These are phyloP conservation scores for Hypolimnas misippus DNA, from an alignment of 2,888 invertebrate genomes.

Conservation along the genomic window DNA sequence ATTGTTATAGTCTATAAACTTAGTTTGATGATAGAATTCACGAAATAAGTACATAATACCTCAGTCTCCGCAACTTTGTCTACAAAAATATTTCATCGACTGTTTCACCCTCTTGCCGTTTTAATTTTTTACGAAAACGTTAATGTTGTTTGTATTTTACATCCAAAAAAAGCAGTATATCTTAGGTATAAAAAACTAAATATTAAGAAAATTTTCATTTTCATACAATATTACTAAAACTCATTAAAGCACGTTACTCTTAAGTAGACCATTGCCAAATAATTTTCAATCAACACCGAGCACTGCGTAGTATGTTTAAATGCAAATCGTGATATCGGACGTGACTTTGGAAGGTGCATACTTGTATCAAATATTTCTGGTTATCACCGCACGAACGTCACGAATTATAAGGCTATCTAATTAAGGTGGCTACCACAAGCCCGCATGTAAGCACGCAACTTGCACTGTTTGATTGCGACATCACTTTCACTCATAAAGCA, in stretches of 20 bases:
- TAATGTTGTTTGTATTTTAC: too few species aligned
- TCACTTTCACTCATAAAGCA: slow-evolving; percentile 69
- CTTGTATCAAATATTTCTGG: slow-evolving; percentile 29
- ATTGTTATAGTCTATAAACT: too few species aligned
- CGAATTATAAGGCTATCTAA: slow-evolving; percentile 43
- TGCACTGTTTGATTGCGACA: slow-evolving; percentile 61
- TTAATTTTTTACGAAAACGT: too few species aligned
- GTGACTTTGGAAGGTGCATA: slow-evolving; percentile 30
- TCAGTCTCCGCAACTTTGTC: too few species aligned
- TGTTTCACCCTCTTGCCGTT: too few species aligned
- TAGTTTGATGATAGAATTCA: too few species aligned
- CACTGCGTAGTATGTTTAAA: not conserved
- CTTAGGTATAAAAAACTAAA: too few species aligned
- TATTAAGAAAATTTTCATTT: not conserved
- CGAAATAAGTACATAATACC: too few species aligned
- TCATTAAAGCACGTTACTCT: not conserved
- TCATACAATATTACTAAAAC: not conserved
- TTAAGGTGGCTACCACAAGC: slow-evolving; percentile 45
- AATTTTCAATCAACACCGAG: not conserved
- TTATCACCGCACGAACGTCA: slow-evolving; percentile 33
- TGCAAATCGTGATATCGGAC: slow-evolving; percentile 26
- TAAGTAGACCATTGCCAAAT: not conserved
- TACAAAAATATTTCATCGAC: too few species aligned
- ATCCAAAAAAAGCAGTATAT: too few species aligned
- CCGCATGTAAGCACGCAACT: slow-evolving; percentile 54